These are phyloP conservation scores for Tiliqua scincoides DNA, from an alignment of 2,113 vertebrate species.

Conservation along the genomic window DNA sequence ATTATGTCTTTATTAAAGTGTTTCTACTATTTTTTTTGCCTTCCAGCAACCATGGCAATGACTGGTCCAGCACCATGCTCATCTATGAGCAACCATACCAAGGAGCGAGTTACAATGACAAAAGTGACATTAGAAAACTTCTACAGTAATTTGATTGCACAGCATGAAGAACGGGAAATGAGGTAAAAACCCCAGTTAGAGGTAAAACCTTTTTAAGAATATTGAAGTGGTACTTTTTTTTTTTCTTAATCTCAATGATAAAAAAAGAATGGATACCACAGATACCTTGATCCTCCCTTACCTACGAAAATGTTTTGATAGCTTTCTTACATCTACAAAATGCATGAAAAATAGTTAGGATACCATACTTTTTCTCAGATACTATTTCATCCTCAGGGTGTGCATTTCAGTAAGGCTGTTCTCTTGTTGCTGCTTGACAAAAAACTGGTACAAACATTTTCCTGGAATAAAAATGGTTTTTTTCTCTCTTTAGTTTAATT, in stretches of 20 bases:
- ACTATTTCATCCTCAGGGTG: neutral
- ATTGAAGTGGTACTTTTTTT: neutral
- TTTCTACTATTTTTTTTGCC: neutral
- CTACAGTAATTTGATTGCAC: conserved; percentile 96
- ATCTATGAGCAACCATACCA: conserved; percentile 98
- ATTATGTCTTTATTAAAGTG: neutral
- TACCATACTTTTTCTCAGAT: neutral
- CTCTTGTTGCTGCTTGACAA: neutral
- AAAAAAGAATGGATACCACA: neutral
- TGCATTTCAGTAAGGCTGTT: neutral
- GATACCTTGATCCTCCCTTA: neutral
- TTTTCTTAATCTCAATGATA: neutral
- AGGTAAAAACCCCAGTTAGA: conserved; percentile 83
- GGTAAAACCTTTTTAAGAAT: neutral
- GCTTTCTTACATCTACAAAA: neutral
- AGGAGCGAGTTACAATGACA: conserved; percentile 97
- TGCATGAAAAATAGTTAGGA: neutral
- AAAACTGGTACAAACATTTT: neutral
- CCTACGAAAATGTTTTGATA: neutral
- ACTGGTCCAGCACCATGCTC: conserved; percentile 91
- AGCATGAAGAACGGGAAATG: conserved; percentile 97
- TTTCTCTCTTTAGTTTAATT: neutral
- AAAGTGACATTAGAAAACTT: conserved; percentile 98
- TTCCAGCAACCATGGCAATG: conserved; percentile 91
- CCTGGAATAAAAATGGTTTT: conserved; percentile 5